Evolutionary conservation across 2,888 invertebrate genomes (phyloP).

Genomic region (Synergus laeviventris): DNA sequence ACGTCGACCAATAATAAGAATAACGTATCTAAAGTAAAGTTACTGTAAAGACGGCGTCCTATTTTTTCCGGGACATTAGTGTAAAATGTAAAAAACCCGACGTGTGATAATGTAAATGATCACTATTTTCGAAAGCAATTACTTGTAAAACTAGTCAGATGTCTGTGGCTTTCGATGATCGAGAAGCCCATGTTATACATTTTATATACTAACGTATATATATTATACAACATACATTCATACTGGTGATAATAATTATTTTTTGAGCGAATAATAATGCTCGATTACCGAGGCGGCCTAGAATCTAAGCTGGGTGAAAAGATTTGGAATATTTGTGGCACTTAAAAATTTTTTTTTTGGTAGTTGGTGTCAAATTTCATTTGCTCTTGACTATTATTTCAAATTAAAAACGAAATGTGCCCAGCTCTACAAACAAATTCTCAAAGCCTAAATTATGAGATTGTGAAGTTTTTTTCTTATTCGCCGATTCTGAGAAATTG

Average conservation of each 20-base stretch:
- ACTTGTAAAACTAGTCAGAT: constrained; percentile 39
- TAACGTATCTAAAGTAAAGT: constrained; percentile 25
- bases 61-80: constrained; percentile 23
- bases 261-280: background rate
- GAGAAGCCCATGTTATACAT: constrained; percentile 33
- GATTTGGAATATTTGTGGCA: background rate
- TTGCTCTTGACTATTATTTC: no score
- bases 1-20: constrained; percentile 27
- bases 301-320: constrained; percentile 2
- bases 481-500: background rate
- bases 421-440: background rate
- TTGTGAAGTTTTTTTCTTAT: background rate
- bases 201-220: constrained; percentile 21
- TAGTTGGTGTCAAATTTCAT: no score
- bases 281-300: background rate
- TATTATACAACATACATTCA: background rate
- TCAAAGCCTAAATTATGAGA: background rate
- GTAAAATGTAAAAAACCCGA: constrained; percentile 11
- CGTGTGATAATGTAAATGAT: constrained; percentile 39
- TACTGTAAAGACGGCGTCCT: constrained; percentile 39
- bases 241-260: constrained; percentile 12
- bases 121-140: constrained; percentile 39
- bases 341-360: no score
- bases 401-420: background rate
- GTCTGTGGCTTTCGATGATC: constrained; percentile 29